Base-by-base conservation (phyloP, 30 jellyfish, hydroid and myxozoan species). In the Catostylus mosaicus region DNA sequence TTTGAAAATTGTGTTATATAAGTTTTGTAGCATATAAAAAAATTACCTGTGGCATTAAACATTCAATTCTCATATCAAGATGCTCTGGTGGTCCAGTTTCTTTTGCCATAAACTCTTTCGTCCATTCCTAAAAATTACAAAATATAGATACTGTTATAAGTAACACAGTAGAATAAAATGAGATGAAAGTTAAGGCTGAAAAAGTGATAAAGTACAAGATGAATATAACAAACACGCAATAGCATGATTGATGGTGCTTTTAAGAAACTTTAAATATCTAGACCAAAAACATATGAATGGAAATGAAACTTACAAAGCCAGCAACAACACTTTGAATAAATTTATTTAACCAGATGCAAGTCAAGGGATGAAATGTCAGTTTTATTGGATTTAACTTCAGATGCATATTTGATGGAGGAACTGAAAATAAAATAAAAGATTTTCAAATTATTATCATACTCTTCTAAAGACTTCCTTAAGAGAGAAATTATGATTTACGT, bases 321-420 rank as follows among this genome's bases (percentile, higher is more conserved):
- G 94, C 94, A 67, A 83, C 64, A 36, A 93, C 91, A 64, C 94
- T 93, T 60, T 86, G 95, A 1, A 96, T 73, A 83, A 93, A 93
- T 69, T 85, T 76, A 77, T 88, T 93, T 86, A 93, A 77, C 98
- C 98, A 93, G 35, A 93, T 87, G 78, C 98, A 93, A 32, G 98
- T 93, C 74, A 82, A 37, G 5, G 98, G 97, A 68, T 87, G 92
- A 35, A 87, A 87, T 0, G 89, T 82, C 32, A 93, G 81, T 59
- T 87, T 89, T 32, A 88, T 34, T 30, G 98, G 98, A 57, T 93
- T 93, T 76, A 93, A 46, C 54, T 88, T 87, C 62, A 93, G 69
- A 75, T 81, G 87, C 90, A 93, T 86, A 70, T 93, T 93, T 19
- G 97, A 84, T 1, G 96, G 93, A 5, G 98, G 98, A 38, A 87